Evolutionary conservation across 2,113 vertebrate species (phyloP), one percentile per base, ranked within the genome.

Genomic region (Rhinolophus ferrumequinum): DNA sequence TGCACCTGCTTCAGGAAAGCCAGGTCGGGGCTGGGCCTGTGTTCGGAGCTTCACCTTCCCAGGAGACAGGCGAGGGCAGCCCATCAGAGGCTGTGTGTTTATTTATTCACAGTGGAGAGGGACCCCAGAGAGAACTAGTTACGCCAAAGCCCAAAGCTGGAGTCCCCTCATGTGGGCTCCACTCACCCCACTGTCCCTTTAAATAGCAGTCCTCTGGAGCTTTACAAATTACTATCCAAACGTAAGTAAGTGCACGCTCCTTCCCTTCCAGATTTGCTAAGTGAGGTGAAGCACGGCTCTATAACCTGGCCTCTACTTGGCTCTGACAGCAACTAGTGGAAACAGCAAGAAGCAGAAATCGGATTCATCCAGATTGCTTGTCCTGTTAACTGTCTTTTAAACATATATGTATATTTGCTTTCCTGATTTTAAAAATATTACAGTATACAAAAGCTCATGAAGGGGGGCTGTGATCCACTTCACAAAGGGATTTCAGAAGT

Each of bases 191-290:
- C 2, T 26, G 84, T 54, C 64, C 69, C 69, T 96, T 33, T 60
- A 62, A 89, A 80, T 15, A 79, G 62, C 44, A 1, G 19, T 44
- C 50, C 83, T 83, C 54, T 5, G 12, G 50, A 0, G 33, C 73
- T 92, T 73, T 69, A 9, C 60, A 92, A 90, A 79, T 87, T 72
- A 15, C 88, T 83, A 41, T 62, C 41, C 79, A 13, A 94, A 70
- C 41, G 41, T 41, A 41, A 24, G 11, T 35, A 18, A 73, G 69
- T 7, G 69, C 41, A 50, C 0, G 0, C 15, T 72, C 41, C 56
- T 54, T 84, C 41, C 54, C 62, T 75, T 62, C 73, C 62, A 62
- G 86, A 28, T 52, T 15, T 1, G 14, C 41, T 33, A 15, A 33
- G 72, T 28, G 52, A 60, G 41, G 26, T 0, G 33, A 28, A 44